Conservation (phyloP, 2,113 vertebrate genomes). For the Delphinapterus leucas region DNA sequence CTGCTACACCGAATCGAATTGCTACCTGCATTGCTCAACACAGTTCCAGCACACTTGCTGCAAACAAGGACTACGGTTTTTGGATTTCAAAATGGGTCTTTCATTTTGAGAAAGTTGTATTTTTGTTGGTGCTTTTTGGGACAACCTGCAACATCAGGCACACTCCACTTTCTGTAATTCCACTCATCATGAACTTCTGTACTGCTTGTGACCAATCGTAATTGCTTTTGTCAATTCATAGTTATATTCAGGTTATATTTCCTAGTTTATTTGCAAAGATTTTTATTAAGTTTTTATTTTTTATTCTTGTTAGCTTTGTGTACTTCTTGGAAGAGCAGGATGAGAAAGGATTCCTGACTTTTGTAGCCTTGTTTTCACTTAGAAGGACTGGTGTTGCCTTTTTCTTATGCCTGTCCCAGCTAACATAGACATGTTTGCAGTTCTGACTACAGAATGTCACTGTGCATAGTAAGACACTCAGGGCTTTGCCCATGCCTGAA, state of each 20-base stretch:
- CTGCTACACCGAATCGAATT: background rate
- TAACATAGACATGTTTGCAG: background rate
- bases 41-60: accelerated
- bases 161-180: background rate
- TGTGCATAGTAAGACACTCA: background rate
- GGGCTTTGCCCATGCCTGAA: background rate
- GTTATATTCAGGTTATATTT: background rate
- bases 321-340: background rate
- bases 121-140: background rate
- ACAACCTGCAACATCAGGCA: background rate
- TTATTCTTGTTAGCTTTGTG: background rate
- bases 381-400: background rate
- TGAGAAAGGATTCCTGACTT: background rate
- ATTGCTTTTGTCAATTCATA: background rate
- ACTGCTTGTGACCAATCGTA: background rate
- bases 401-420: background rate
- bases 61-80: background rate
- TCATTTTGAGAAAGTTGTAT: background rate
- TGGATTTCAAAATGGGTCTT: background rate
- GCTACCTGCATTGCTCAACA: background rate
- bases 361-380: background rate
- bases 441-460: background rate
- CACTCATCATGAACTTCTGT: background rate
- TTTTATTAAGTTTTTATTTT: background rate
- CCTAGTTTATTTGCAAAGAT: background rate